A percentile compares a stretch with the other conserved stretches of the same genome.
Evolutionary conservation across 1,140 invertebrate genomes (phyloP).

Genomic region (Panagrolaimus sp.): DNA sequence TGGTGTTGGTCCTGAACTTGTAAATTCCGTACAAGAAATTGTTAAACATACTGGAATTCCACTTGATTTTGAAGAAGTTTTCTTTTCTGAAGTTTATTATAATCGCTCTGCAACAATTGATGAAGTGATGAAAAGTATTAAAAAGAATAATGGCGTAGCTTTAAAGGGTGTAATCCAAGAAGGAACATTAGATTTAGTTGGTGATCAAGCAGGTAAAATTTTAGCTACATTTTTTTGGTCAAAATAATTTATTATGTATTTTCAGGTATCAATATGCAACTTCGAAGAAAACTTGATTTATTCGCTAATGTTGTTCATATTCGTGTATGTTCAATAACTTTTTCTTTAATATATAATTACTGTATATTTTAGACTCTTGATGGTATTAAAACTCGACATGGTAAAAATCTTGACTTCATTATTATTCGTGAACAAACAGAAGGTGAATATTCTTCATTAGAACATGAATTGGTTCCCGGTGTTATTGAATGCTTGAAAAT

Average conservation of each 20-base stretch:
- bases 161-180: slow-evolving; percentile 92
- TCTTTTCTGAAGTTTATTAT: slow-evolving; percentile 64
- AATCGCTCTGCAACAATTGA: slow-evolving; percentile 69
- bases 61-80: slow-evolving; percentile 64
- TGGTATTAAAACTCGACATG: slow-evolving; percentile 81
- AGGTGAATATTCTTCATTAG: slow-evolving; percentile 90
- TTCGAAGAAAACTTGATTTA: slow-evolving; percentile 79
- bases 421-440: slow-evolving; percentile 97
- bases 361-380: slow-evolving; percentile 68
- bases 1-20: slow-evolving; percentile 93
- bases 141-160: slow-evolving; percentile 62
- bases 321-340: slow-evolving; percentile 62
- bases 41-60: slow-evolving; percentile 69
- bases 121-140: background rate
- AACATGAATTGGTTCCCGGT: slow-evolving; percentile 78
- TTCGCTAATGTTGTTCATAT: slow-evolving; percentile 97
- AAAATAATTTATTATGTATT: no score
- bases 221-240: no score
- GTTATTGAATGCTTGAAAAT: slow-evolving; percentile 97
- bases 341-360: background rate
- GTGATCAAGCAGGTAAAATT: slow-evolving; percentile 72
- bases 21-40: slow-evolving; percentile 84
- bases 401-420: slow-evolving; percentile 82
- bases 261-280: slow-evolving; percentile 93
- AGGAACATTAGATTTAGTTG: slow-evolving; percentile 26